Base-by-base conservation (phyloP, 2,888 invertebrate species). In the Hypselothyrea guttata region DNA sequence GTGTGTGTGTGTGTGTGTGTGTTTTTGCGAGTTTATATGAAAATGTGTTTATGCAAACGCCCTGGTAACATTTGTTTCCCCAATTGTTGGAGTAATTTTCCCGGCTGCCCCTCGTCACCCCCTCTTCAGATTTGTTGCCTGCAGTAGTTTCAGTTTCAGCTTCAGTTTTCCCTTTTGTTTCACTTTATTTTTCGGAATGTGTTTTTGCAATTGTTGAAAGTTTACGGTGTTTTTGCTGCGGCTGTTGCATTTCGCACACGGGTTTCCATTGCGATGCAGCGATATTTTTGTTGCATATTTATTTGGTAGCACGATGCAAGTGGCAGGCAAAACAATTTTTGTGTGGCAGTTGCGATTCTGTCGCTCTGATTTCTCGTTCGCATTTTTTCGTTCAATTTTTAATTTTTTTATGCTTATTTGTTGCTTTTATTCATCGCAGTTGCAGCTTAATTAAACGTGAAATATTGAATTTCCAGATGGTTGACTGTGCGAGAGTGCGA, bases 381-480 rank as follows among this genome's bases (percentile, higher is more conserved):
- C 30, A 15, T 33, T 40, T 12, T 8, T n/a, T 31, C 13, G 4
- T 34, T 44, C 7, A n/a, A n/a, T 11, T 37, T 18, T 2, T 18
- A 7, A 9, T 65, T 41, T 59, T 60, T 61, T 1, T 31, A 22
- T 38, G 15, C 28, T 48, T 33, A 8, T 18, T 41, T 46, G 11
- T 42, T 38, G 41, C n/a, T 49, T 68, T 45, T 41, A 34, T 57
- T 56, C 44, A 51, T 56, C 60, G 49, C 70, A 48, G 48, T 72
- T 72, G 73, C 63, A 76, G 76, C 84, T 83, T 77, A 77, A 77
- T 83, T 77, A 83, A 77, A 75, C 81, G 81, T 83, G 57, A 83
- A 79, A 81, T 70, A 83, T 75, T 70, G 81, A 51, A 71, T 51
- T 71, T 71, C 66, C 76, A 72, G 63, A 69, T 64, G 66, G 73